phyloP scores from a whole-genome alignment of 2,888 invertebrate species.

The Caenorhabditis doughertyi region DNA sequence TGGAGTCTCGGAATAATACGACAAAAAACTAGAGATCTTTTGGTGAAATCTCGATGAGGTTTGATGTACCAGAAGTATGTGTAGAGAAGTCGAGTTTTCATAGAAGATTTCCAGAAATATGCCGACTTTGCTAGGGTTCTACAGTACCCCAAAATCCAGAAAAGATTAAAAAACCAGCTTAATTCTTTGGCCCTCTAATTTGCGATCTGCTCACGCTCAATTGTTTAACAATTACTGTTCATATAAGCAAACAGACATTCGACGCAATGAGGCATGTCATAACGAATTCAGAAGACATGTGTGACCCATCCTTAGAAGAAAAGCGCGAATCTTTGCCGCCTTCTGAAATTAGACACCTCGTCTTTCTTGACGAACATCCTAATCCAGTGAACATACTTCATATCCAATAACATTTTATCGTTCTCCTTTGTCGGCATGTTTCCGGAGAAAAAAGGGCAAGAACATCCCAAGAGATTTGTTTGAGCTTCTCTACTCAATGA shows the following conservation, averaged over 20 bases:
- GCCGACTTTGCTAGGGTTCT: too few species aligned
- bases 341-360: conserved; percentile 37
- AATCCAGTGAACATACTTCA: conserved; percentile 41
- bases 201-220: conserved; percentile 40
- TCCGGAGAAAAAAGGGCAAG: conserved; percentile 17
- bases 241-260: conserved; percentile 17
- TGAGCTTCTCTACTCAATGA: conserved; percentile 5
- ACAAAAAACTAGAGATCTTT: conserved; percentile 33
- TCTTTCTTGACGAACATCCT: conserved; percentile 26
- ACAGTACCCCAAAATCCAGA: too few species aligned
- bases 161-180: not conserved
- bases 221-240: conserved; percentile 31
- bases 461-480: conserved; percentile 27
- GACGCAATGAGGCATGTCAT: conserved; percentile 40
- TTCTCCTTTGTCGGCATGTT: conserved; percentile 46
- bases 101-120: too few species aligned
- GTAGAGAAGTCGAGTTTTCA: not conserved
- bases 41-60: not conserved
- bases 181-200: conserved; percentile 25
- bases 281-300: conserved; percentile 40
- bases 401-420: conserved; percentile 57
- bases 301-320: conserved; percentile 4
- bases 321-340: conserved; percentile 51
- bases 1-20: conserved; percentile 10
- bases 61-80: not conserved